Conservation (phyloP, 92 coral and sea anemone genomes). For the Palythoa grandiflora region DNA sequence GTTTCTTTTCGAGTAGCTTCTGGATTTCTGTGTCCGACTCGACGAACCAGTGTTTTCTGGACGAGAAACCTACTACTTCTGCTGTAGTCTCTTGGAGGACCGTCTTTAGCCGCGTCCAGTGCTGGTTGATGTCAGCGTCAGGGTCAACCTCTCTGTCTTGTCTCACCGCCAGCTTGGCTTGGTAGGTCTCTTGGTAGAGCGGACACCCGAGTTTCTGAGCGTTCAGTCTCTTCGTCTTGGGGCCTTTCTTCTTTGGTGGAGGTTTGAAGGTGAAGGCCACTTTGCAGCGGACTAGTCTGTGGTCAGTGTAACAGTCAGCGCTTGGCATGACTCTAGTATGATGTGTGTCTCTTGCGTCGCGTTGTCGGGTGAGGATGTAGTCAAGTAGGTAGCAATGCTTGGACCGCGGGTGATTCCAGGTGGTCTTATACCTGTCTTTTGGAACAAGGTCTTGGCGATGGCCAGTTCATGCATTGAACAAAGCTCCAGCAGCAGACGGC, state of each 20-base stretch:
- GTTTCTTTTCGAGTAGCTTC: conserved; percentile 14
- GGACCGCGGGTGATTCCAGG: background rate
- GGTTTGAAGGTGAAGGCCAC: conserved; percentile 51
- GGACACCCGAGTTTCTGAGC: conserved; percentile 39
- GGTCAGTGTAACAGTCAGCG: background rate
- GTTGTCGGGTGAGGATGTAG: too few species aligned
- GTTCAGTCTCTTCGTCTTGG: conserved; percentile 37
- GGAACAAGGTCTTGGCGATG: background rate
- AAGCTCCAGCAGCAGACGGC: conserved; percentile 9
- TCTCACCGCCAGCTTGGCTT: conserved; percentile 46
- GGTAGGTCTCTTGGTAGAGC: conserved; percentile 30
- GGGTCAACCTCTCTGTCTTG: conserved; percentile 3
- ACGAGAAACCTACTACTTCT: background rate
- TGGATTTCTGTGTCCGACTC: conserved; percentile 16
- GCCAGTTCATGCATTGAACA: background rate
- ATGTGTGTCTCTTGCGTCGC: background rate
- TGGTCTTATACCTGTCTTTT: conserved; percentile 4
- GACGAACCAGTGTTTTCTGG: background rate
- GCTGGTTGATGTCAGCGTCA: conserved; percentile 9
- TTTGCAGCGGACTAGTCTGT: conserved; percentile 29
- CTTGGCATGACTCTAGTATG: conserved; percentile 19
- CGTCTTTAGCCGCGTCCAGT: background rate
- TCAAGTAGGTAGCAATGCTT: too few species aligned
- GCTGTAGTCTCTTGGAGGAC: background rate
- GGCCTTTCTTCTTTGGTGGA: conserved; percentile 55